Percentiles rank a stretch among this genome's conserved stretches.
phyloP scores from a whole-genome alignment of 2,888 invertebrate genomes.

The Aspidiotus destructor region DNA sequence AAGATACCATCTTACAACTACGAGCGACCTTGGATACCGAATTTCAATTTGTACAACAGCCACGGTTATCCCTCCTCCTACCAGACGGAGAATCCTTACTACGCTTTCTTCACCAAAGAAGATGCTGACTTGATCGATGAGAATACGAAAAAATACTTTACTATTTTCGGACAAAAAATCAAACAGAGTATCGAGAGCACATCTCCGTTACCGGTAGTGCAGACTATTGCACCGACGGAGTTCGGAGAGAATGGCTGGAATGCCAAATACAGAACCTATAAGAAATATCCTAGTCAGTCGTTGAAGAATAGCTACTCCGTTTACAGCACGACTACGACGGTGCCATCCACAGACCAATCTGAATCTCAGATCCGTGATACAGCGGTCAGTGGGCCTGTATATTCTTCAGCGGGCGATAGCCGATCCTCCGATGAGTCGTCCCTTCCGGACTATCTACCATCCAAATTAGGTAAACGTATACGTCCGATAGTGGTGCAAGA shows the following conservation, averaged over 20 bases:
- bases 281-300: constrained; percentile 10
- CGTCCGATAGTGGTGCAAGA: constrained; percentile 26
- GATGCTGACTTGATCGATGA: constrained; percentile 58
- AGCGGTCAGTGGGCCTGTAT: constrained; percentile 35
- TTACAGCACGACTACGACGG: constrained; percentile 19
- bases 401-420: constrained; percentile 46
- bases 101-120: constrained; percentile 59
- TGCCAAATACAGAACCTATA: background rate
- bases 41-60: background rate
- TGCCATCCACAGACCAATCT: constrained; percentile 12
- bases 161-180: constrained; percentile 61
- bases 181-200: constrained; percentile 32
- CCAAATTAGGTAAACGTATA: constrained; percentile 40
- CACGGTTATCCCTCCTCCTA: constrained; percentile 1
- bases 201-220: constrained; percentile 5
- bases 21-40: constrained; percentile 26
- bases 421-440: constrained; percentile 52
- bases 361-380: background rate
- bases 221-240: background rate
- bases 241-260: constrained; percentile 2
- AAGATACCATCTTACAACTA: constrained; percentile 4
- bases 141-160: constrained; percentile 63
- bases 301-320: background rate
- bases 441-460: constrained; percentile 52
- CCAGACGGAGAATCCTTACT: constrained; percentile 44